Evolutionary conservation across 2,113 vertebrate species (phyloP), one percentile per base, ranked within the genome.

Genomic region (Engystomops pustulosus): DNA sequence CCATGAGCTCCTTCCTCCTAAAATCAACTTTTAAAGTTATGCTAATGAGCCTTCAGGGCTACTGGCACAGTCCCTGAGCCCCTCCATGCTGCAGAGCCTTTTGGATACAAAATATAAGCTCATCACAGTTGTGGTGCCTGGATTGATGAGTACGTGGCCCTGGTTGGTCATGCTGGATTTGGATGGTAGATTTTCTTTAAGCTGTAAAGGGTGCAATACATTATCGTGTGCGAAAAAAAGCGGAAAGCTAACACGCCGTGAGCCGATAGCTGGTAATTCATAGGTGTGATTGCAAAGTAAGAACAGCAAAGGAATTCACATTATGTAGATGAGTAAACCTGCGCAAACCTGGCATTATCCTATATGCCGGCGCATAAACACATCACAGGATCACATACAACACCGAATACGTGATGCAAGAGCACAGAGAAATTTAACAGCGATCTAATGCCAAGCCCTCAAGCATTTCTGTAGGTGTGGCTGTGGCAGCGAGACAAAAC

Each of bases 391-490:
- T 41, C 8, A 58, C 6, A 8, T 58, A 25, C 23, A 58, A 67
- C 32, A 67, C 32, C 18, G 15, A 36, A 18, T 41, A 41, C 8
- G 20, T 23, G 68, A 70, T 70, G 36, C 34, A 70, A 41, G 68
- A 44, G n/a, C 23, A 27, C 25, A 15, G 14, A 74, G 23, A 49
- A 47, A 49, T 9, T 3, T 30, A 20, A 44, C 20, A 45, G 4
- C 71, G 17, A 18, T 18, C 44, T 4, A 18, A 74, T 74, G 71
- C 44, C 44, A 76, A 76, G 36, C 47, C 72, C 72, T 41, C 11
- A 6, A 70, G 68, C 68, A 70, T 12, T 49, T 74, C 70, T 41
- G 20, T 25, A 38, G 51, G 51, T 25, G 45, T 18, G 70, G 17
- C 25, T 30, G 51, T 38, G 34, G 32, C 49, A 77, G 11, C 11